Evolutionary conservation across 2,888 invertebrate genomes (phyloP).

Genomic region (Calameuta pallipes): DNA sequence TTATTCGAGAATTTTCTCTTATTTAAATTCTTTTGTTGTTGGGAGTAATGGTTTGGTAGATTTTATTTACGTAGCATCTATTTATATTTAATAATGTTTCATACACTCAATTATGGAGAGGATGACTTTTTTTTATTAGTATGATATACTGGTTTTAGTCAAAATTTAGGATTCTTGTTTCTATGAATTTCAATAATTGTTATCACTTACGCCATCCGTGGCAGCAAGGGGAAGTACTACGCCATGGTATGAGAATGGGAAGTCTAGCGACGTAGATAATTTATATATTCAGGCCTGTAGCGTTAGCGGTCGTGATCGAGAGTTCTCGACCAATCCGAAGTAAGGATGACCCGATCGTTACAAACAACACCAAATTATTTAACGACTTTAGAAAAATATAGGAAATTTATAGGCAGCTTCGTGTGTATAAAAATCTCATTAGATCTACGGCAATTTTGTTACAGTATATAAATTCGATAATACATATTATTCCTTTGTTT

Average conservation of each 20-base stretch:
- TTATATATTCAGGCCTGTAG: neutral
- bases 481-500: slow-evolving; percentile 6
- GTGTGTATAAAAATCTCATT: neutral
- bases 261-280: neutral
- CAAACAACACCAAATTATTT: slow-evolving; percentile 29
- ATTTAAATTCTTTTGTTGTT: neutral
- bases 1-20: neutral
- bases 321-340: slow-evolving; percentile 1
- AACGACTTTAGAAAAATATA: neutral
- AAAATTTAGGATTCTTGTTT: neutral
- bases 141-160: neutral
- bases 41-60: neutral
- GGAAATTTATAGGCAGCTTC: neutral
- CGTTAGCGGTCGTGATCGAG: neutral
- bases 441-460: neutral
- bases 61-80: neutral
- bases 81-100: neutral
- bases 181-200: neutral
- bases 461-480: neutral
- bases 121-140: neutral
- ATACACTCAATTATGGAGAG: neutral
- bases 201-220: neutral
- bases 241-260: neutral
- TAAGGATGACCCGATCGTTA: slow-evolving; percentile 43
- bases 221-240: neutral